Conservation (phyloP, 64 coral and sea anemone species). For the Hydrozoanthus tunicans region DNA sequence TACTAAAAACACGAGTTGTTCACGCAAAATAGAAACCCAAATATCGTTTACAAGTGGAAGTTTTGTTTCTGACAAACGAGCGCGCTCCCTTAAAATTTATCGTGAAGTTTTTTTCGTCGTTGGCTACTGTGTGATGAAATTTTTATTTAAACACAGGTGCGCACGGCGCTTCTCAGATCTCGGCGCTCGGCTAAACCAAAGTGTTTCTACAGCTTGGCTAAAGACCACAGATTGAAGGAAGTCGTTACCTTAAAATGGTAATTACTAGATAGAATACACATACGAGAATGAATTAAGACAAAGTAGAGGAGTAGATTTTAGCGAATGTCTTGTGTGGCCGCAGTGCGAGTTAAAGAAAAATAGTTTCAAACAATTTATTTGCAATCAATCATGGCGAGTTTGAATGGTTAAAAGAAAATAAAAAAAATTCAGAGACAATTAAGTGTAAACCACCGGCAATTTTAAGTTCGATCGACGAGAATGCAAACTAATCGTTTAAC, state of each 20-base stretch:
- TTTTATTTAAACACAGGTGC: too few relatives aligned
- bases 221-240: neutral
- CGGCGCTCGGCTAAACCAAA: too few relatives aligned
- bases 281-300: neutral
- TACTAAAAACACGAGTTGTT: neutral
- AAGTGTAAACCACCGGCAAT: constrained; percentile 25
- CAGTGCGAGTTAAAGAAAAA: neutral
- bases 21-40: neutral
- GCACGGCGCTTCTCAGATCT: too few relatives aligned
- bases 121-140: neutral
- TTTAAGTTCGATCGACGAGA: constrained; percentile 12
- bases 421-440: neutral
- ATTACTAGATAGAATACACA: constrained; percentile 18
- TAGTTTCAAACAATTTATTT: constrained; percentile 19
- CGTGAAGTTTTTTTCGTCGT: neutral
- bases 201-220: neutral
- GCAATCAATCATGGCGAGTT: neutral
- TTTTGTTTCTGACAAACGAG: neutral
- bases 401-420: constrained; percentile 44
- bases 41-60: constrained; percentile 32
- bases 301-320: too few relatives aligned
- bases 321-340: neutral
- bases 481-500: neutral
- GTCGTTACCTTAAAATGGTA: neutral
- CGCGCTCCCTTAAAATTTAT: neutral